These are phyloP conservation scores for Leptinotarsa rubiginosa DNA, from an alignment of 2,888 invertebrate species.

Conservation along the genomic window DNA sequence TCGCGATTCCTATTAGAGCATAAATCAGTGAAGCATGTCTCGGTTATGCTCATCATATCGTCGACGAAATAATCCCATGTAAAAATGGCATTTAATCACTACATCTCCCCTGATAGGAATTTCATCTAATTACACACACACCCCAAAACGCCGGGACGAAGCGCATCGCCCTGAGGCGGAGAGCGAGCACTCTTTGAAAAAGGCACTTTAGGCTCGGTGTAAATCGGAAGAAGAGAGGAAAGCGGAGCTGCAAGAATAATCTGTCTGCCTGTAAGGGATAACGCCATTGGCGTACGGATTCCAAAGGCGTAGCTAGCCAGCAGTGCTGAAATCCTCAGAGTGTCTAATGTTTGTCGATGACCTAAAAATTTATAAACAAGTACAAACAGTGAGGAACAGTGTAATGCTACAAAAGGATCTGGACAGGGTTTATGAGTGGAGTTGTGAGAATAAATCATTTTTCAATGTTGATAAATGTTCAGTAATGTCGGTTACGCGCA, in stretches of 20 bases:
- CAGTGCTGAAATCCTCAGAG: too few species aligned
- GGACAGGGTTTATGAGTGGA: too few species aligned
- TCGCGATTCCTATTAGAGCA: constrained; percentile 19
- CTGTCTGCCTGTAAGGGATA: constrained; percentile 19
- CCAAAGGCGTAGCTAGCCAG: neutral
- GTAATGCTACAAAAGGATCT: too few species aligned
- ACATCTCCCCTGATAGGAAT: constrained; percentile 58
- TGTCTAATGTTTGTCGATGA: too few species aligned
- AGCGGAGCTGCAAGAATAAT: constrained; percentile 18
- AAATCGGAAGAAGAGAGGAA: constrained; percentile 14
- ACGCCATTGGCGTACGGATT: constrained; percentile 1
- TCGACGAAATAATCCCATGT: constrained; percentile 46
- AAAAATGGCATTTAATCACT: constrained; percentile 57
- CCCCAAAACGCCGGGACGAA: constrained; percentile 31
- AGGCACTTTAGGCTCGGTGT: constrained; percentile 19
- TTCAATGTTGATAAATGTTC: too few species aligned
- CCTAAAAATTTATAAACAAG: too few species aligned
- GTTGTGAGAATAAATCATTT: too few species aligned
- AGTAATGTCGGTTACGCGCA: too few species aligned
- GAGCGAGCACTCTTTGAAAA: constrained; percentile 26
- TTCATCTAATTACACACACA: constrained; percentile 60
- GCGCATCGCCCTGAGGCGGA: constrained; percentile 33
- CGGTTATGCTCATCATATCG: constrained; percentile 42
- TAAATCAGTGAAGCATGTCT: constrained; percentile 36
- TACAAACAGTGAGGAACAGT: too few species aligned